Evolutionary conservation across 2,797 vertebrate genomes (phyloP).

Genomic region (Synaphobranchus kaupii): DNA sequence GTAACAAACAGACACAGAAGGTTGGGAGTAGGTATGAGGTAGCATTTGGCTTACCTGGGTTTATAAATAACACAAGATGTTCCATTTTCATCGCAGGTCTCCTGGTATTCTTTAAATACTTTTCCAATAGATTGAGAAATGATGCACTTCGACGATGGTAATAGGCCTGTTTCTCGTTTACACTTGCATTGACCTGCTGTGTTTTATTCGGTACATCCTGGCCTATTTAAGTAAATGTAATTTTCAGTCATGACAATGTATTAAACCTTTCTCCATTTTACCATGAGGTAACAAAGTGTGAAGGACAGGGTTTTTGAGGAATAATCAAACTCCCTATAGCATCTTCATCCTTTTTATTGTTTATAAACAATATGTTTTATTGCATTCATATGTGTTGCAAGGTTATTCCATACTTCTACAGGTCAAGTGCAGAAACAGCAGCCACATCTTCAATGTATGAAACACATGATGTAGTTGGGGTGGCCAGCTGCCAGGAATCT

Average conservation of each 20-base stretch:
- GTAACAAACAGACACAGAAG: conserved; percentile 42
- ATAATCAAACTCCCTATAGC: neutral
- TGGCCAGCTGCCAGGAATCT: neutral
- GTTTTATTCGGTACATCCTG: neutral
- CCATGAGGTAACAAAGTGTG: neutral
- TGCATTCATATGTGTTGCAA: neutral
- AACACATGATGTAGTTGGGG: too few species aligned
- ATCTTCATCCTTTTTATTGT: neutral
- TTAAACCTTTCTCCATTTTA: neutral
- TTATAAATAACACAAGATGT: conserved; percentile 15
- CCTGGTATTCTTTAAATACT: conserved; percentile 7
- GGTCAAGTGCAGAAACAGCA: neutral
- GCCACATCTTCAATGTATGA: neutral
- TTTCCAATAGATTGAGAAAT: conserved; percentile 7
- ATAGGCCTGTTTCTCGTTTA: neutral
- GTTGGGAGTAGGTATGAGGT: conserved; percentile 39
- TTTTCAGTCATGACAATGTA: neutral
- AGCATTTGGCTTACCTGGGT: conserved; percentile 47
- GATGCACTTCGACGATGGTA: neutral
- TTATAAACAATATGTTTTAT: too few species aligned
- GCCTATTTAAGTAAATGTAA: neutral
- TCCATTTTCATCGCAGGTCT: conserved; percentile 4
- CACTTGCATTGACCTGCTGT: neutral
- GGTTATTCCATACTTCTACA: neutral
- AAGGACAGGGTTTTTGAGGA: neutral